A percentile compares a stretch with the other conserved stretches of the same genome.
These are phyloP conservation scores for Adoxophyes honmai DNA, from an alignment of 1,140 invertebrate species.

Conservation along the genomic window DNA sequence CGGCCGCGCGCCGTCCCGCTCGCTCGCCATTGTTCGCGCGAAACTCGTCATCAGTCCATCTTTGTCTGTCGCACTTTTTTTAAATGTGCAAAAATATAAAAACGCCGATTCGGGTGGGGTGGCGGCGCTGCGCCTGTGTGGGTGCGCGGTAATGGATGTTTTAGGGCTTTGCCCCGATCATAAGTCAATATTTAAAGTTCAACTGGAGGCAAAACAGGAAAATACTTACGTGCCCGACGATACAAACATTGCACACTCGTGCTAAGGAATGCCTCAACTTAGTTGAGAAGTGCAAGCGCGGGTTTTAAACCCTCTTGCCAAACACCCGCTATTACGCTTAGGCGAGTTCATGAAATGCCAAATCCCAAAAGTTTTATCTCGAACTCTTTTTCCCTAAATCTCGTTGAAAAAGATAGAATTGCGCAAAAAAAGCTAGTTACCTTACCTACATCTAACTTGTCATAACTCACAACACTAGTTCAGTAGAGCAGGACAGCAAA, in stretches of 20 bases:
- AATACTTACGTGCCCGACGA: not conserved
- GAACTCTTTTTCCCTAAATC: too few relatives aligned
- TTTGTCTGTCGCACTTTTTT: slow-evolving; percentile 74
- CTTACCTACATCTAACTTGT: too few relatives aligned
- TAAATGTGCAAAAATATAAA: slow-evolving; percentile 77
- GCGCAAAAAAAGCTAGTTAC: too few relatives aligned
- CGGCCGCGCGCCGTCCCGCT: slow-evolving; percentile 64
- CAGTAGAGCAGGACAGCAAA: too few relatives aligned
- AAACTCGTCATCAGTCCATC: slow-evolving; percentile 71
- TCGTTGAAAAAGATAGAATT: too few relatives aligned
- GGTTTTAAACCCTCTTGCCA: too few relatives aligned
- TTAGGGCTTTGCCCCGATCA: slow-evolving; percentile 69
- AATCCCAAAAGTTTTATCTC: too few relatives aligned
- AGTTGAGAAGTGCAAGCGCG: too few relatives aligned
- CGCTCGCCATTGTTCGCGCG: slow-evolving; percentile 60
- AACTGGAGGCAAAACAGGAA: not conserved
- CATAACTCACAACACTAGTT: too few relatives aligned
- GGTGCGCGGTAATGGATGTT: slow-evolving; percentile 63
- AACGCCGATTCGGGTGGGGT: slow-evolving; percentile 63
- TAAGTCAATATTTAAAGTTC: slow-evolving; percentile 58
- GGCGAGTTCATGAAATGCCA: too few relatives aligned
- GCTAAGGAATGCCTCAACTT: not conserved
- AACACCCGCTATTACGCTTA: too few relatives aligned
- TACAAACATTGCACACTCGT: not conserved
- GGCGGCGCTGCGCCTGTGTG: slow-evolving; percentile 58